phyloP scores from a whole-genome alignment of 2,797 vertebrate species.

The Octomys mimax region DNA sequence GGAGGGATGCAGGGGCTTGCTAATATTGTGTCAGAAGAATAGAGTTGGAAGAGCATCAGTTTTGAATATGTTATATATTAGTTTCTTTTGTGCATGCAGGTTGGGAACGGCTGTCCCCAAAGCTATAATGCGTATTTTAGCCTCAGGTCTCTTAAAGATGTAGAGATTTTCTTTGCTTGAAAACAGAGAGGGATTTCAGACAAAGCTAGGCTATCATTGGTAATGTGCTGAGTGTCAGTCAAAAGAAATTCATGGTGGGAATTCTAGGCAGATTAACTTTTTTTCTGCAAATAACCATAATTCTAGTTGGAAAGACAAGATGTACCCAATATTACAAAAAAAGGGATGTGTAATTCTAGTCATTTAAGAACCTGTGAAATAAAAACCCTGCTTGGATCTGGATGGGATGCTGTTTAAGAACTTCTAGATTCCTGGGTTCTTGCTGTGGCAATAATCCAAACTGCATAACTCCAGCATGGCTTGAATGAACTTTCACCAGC shows the following conservation, averaged over 20 bases:
- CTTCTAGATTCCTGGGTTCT: constrained; percentile 26
- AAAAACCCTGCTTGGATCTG: neutral
- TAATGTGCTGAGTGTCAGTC: constrained; percentile 59
- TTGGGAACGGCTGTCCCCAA: constrained; percentile 70
- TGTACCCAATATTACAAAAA: neutral
- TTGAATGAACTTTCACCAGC: constrained; percentile 55
- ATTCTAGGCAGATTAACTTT: constrained; percentile 40
- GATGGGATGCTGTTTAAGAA: neutral
- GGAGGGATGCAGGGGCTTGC: constrained; percentile 62
- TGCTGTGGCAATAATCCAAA: constrained; percentile 44
- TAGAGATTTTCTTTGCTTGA: constrained; percentile 63
- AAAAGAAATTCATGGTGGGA: constrained; percentile 36
- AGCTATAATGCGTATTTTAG: constrained; percentile 78
- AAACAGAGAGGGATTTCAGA: constrained; percentile 62
- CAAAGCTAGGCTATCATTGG: constrained; percentile 61
- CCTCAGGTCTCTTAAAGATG: constrained; percentile 68
- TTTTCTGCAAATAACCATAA: neutral
- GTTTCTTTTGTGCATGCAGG: constrained; percentile 65
- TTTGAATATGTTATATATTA: constrained; percentile 62
- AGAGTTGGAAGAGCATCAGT: constrained; percentile 73
- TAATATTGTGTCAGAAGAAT: constrained; percentile 69
- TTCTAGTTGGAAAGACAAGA: neutral
- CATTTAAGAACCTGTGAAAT: constrained; percentile 5
- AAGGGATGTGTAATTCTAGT: neutral
- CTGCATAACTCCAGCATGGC: constrained; percentile 55